A percentile compares a stretch with the other conserved stretches of the same genome.
These are phyloP conservation scores for Caranx ignobilis DNA, from an alignment of 2,113 vertebrate species.

Conservation along the genomic window DNA sequence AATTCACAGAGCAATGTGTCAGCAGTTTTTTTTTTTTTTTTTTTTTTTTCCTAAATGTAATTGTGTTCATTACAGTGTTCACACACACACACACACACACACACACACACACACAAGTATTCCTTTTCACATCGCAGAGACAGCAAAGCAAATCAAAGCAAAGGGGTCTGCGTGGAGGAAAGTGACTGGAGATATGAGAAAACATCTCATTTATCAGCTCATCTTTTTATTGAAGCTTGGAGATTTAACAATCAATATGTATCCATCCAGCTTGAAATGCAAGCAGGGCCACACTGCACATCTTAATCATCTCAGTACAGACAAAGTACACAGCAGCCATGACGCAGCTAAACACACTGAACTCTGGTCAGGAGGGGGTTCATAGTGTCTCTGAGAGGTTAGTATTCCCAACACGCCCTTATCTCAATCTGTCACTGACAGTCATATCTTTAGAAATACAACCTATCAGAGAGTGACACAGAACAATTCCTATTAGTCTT, in stretches of 20 bases:
- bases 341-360: not conserved
- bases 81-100: too few species aligned
- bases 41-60: not conserved
- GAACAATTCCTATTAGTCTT: not conserved
- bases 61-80: not conserved
- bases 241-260: not conserved
- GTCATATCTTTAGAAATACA: not conserved
- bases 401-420: not conserved
- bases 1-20: not conserved
- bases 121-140: constrained; percentile 2
- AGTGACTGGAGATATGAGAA: not conserved
- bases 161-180: not conserved
- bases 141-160: not conserved
- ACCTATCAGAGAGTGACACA: not conserved
- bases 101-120: too few species aligned
- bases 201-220: not conserved
- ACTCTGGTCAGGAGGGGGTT: not conserved
- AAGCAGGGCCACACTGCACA: not conserved
- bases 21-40: not conserved
- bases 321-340: not conserved
- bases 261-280: not conserved
- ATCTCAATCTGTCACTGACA: not conserved
- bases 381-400: not conserved
- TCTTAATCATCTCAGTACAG: not conserved
- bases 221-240: not conserved